Percentiles rank a stretch among this genome's conserved stretches.
phyloP scores from a whole-genome alignment of 2,888 invertebrate species.

The Gisinianus flammeolus region DNA sequence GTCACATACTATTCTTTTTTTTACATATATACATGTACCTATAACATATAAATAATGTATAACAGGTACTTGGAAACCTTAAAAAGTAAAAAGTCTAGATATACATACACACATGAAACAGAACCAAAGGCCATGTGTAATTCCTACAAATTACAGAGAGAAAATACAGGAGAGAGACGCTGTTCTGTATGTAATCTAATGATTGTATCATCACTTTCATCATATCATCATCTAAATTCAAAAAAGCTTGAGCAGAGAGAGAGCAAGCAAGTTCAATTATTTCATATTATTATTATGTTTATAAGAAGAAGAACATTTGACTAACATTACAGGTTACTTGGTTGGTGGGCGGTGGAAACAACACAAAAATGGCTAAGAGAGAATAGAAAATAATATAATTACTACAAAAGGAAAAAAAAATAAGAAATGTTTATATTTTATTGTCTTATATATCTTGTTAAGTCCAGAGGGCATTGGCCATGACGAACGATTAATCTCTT shows the following conservation, averaged over 20 bases:
- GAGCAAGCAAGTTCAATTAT: background rate
- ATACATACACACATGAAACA: background rate
- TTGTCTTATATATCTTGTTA: background rate
- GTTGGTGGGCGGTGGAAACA: slow-evolving; percentile 21
- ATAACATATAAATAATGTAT: background rate
- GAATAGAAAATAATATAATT: slow-evolving; percentile 11
- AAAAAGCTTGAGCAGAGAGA: background rate
- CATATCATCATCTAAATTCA: slow-evolving; percentile 29
- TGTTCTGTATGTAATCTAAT: background rate
- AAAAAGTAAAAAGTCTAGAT: background rate
- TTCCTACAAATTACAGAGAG: slow-evolving; percentile 14
- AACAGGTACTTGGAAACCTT: background rate
- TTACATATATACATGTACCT: background rate
- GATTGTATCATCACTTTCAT: slow-evolving; percentile 13
- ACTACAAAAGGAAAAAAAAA: background rate
- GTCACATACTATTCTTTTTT: background rate
- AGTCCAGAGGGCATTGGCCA: slow-evolving; percentile 17
- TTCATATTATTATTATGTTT: background rate
- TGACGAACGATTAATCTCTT: slow-evolving; percentile 2
- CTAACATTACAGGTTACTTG: slow-evolving; percentile 12
- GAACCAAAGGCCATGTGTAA: slow-evolving; percentile 22
- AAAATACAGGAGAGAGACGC: background rate
- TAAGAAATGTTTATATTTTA: background rate
- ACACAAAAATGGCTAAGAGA: background rate
- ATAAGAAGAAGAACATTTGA: background rate